Evolutionary conservation across 2,888 invertebrate genomes (phyloP).

Genomic region (Torymus texanus): DNA sequence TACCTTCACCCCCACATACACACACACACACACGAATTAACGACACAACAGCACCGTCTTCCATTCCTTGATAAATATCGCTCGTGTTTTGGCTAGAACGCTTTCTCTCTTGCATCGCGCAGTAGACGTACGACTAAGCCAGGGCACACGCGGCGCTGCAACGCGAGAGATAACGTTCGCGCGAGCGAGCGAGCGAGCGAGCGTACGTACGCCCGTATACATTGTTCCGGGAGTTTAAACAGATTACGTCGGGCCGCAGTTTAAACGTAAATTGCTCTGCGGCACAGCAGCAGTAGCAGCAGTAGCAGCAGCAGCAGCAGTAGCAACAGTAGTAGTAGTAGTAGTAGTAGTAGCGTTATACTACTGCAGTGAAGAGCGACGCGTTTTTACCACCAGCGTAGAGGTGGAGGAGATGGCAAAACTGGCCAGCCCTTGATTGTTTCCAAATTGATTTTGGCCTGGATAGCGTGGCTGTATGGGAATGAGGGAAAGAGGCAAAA

Average conservation of each 20-base stretch:
- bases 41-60: constrained; percentile 26
- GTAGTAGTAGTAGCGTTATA: too few species aligned
- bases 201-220: constrained; percentile 58
- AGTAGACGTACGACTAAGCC: constrained; percentile 36
- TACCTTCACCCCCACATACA: too few species aligned
- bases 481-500: too few species aligned
- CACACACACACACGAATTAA: constrained; percentile 5
- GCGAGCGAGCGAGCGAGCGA: constrained; percentile 9
- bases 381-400: constrained; percentile 22
- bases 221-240: constrained; percentile 72
- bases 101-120: background rate
- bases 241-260: constrained; percentile 69
- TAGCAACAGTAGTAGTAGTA: background rate
- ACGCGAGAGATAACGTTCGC: constrained; percentile 54
- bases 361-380: too few species aligned
- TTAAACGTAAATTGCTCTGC: constrained; percentile 69
- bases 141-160: constrained; percentile 7
- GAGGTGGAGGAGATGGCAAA: background rate
- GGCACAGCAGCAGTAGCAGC: background rate
- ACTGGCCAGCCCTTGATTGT: constrained; percentile 52
- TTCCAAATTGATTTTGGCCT: constrained; percentile 57
- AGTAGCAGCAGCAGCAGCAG: too few species aligned
- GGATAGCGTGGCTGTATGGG: too few species aligned
- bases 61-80: constrained; percentile 48
- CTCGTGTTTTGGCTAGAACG: constrained; percentile 41